Conservation (phyloP, 2,113 vertebrate genomes). For the Colius striatus region DNA sequence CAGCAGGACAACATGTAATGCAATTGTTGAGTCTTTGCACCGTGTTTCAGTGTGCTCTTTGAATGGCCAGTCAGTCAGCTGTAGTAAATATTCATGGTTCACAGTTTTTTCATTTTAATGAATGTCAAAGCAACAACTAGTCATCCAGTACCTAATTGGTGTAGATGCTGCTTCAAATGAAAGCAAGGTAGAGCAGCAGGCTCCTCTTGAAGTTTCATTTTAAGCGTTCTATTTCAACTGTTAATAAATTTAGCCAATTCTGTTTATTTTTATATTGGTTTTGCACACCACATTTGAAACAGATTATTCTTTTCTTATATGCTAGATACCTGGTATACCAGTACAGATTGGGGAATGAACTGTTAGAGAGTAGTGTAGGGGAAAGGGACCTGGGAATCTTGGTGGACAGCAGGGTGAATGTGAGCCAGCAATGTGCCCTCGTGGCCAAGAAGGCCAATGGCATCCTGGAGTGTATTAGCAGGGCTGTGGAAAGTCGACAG, state of each 20-base stretch:
- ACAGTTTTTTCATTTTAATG: background rate
- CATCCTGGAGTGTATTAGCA: too few species aligned
- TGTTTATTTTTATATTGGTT: background rate
- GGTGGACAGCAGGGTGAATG: too few species aligned
- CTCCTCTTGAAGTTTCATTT: background rate
- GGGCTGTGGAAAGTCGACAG: too few species aligned
- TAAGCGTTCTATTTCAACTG: background rate
- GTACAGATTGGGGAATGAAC: background rate
- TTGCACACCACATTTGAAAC: background rate
- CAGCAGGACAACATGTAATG: rapidly evolving
- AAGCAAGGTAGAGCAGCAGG: background rate
- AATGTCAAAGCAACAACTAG: background rate
- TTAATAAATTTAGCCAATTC: background rate
- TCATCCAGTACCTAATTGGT: background rate
- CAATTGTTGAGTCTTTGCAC: background rate
- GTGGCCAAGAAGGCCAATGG: too few species aligned
- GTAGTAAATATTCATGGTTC: background rate
- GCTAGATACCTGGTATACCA: background rate
- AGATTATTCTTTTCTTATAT: background rate
- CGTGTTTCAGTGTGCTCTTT: background rate
- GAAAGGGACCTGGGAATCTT: too few species aligned
- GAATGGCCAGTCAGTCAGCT: background rate
- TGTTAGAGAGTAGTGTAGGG: too few species aligned
- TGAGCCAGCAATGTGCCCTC: too few species aligned
- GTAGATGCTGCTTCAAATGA: background rate